Conservation (phyloP, 2,888 invertebrate species). For the Noctuana brunneofusca region DNA sequence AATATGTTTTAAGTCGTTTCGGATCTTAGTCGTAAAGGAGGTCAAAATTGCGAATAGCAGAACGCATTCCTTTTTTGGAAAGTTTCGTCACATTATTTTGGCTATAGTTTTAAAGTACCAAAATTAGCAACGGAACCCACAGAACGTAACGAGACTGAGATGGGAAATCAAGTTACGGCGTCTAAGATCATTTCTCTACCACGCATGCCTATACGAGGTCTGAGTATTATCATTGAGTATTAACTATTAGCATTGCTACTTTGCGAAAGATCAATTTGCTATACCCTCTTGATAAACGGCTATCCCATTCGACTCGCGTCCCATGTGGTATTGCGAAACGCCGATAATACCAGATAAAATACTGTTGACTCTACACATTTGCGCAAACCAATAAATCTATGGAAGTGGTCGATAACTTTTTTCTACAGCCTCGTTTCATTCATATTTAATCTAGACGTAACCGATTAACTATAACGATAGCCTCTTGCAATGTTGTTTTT, state of each 20-base stretch:
- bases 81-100: no score
- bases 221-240: no score
- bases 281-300: slow-evolving; percentile 7
- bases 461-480: background rate
- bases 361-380: slow-evolving; percentile 19
- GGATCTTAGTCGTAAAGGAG: no score
- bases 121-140: no score
- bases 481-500: no score
- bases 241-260: background rate
- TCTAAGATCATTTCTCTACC: background rate
- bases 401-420: background rate
- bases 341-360: slow-evolving; percentile 24
- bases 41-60: no score
- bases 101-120: no score
- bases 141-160: no score
- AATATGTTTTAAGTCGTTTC: no score
- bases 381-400: slow-evolving; percentile 13
- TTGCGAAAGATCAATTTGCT: slow-evolving; percentile 13
- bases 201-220: background rate
- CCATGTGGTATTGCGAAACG: slow-evolving; percentile 19
- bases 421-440: background rate
- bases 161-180: no score
- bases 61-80: no score
- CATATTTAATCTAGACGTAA: background rate
- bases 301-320: slow-evolving; percentile 10